Evolutionary conservation across 1,140 invertebrate genomes (phyloP), one percentile per base, ranked within the genome.

Genomic region (Bombus affinis): DNA sequence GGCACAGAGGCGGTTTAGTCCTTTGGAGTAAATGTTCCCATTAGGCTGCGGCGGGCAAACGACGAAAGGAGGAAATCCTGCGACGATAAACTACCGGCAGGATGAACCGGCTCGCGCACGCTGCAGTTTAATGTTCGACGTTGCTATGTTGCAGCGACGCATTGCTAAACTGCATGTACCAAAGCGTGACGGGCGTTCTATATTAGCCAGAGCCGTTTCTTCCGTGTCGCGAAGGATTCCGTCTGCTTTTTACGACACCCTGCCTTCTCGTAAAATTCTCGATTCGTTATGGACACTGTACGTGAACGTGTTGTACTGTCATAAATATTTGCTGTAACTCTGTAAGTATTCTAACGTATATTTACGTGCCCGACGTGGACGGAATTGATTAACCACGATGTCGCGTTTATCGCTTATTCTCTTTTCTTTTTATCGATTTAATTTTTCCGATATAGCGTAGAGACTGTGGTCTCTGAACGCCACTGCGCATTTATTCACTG

Each of bases 31-130:
- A 85, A 73, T 42, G 39, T 65, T 85, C 57, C 71, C 53, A 77
- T 88, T 85, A 88, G 72, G 73, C 79, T 68, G 75, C 82, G 77
- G 74, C 72, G n/a, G 47, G 76, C 71, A 77, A 80, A 88, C 76
- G 66, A 75, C 66, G 73, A 81, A 85, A 85, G 39, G 73, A 53
- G 66, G 59, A 86, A 85, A 85, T 89, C 78, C 71, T 59, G 59
- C 35, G 35, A 84, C 35, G 68, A 88, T 85, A 85, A 88, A 88
- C 84, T 78, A 72, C 68, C 53, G 83, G 25, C 75, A 73, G 72
- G 83, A 88, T 77, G 84, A 85, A 73, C 76, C n/a, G 32, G 28
- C 62, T 76, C 32, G 73, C 42, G 42, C 73, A 42, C 62, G 35
- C 44, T 37, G 47, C 81, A 77, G 81, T 83, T 83, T 83, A 83